These are phyloP conservation scores for Plutella xylostella DNA, from an alignment of 2,888 invertebrate genomes.

Conservation along the genomic window DNA sequence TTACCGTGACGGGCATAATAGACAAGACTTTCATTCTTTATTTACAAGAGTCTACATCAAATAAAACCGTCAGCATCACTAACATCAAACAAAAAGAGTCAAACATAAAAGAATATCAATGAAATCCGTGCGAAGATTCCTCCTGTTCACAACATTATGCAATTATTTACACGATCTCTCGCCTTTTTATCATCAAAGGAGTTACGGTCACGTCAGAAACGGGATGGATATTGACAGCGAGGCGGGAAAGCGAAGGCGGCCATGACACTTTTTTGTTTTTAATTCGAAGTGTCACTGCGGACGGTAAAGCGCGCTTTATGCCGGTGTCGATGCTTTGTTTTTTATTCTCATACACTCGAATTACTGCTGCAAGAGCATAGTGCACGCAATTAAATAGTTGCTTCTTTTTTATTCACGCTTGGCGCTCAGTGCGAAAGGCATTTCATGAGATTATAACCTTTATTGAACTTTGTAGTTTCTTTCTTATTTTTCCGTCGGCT, in stretches of 20 bases:
- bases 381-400: neutral
- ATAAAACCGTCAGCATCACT: constrained; percentile 10
- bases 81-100: constrained; percentile 3
- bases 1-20: too few relatives aligned
- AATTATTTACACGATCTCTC: constrained; percentile 30
- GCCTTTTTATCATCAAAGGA: constrained; percentile 27
- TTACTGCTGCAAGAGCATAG: constrained; percentile 15
- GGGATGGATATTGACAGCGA: constrained; percentile 43
- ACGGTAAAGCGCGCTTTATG: constrained; percentile 30
- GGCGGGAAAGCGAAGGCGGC: constrained; percentile 40
- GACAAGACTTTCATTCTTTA: constrained; percentile 1
- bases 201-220: constrained; percentile 26
- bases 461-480: constrained; percentile 21
- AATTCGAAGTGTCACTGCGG: constrained; percentile 33
- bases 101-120: constrained; percentile 7
- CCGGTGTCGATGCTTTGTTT: constrained; percentile 27
- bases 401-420: constrained; percentile 10
- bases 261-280: constrained; percentile 42
- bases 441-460: constrained; percentile 12
- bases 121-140: constrained; percentile 22
- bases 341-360: constrained; percentile 16
- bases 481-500: neutral
- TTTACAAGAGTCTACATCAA: constrained; percentile 6
- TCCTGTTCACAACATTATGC: constrained; percentile 17
- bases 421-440: neutral